phyloP scores from a whole-genome alignment of 2,797 vertebrate species.

The Gouania willdenowi region DNA sequence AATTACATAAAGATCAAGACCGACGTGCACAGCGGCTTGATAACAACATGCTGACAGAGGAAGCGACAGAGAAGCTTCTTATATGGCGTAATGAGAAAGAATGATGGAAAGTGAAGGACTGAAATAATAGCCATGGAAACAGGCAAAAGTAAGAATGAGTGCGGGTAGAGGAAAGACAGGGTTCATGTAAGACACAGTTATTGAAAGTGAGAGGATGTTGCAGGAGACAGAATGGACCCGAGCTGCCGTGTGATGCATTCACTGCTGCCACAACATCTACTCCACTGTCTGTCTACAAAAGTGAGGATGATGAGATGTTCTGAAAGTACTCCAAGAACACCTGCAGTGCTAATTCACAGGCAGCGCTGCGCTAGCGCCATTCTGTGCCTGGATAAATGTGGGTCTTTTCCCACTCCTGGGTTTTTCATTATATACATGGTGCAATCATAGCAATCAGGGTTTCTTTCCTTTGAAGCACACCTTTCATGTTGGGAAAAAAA shows the following conservation, averaged over 20 bases:
- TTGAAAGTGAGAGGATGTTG: constrained; percentile 29
- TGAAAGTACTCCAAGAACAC: constrained; percentile 55
- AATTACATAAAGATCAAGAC: constrained; percentile 42
- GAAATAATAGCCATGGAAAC: constrained; percentile 34
- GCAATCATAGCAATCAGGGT: constrained; percentile 58
- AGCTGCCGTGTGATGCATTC: constrained; percentile 40
- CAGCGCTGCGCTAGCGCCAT: constrained; percentile 47
- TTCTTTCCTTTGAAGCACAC: constrained; percentile 41
- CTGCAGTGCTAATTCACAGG: constrained; percentile 68
- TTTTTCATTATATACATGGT: constrained; percentile 32
- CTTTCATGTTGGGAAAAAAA: constrained; percentile 24
- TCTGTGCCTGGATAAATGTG: constrained; percentile 35
- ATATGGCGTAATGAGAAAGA: constrained; percentile 28
- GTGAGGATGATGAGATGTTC: constrained; percentile 70
- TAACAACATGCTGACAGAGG: constrained; percentile 20
- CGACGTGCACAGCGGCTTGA: constrained; percentile 19
- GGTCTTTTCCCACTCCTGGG: constrained; percentile 37
- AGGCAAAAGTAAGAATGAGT: constrained; percentile 36
- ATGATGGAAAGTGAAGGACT: constrained; percentile 24
- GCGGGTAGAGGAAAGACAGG: background rate
- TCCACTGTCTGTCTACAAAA: constrained; percentile 52
- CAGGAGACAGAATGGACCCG: constrained; percentile 38
- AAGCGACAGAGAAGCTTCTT: constrained; percentile 22
- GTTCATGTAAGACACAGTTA: constrained; percentile 21
- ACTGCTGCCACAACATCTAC: constrained; percentile 24